A percentile compares a stretch with the other conserved stretches of the same genome.
phyloP scores from a whole-genome alignment of 2,113 vertebrate species.

The Pimephales promelas region DNA sequence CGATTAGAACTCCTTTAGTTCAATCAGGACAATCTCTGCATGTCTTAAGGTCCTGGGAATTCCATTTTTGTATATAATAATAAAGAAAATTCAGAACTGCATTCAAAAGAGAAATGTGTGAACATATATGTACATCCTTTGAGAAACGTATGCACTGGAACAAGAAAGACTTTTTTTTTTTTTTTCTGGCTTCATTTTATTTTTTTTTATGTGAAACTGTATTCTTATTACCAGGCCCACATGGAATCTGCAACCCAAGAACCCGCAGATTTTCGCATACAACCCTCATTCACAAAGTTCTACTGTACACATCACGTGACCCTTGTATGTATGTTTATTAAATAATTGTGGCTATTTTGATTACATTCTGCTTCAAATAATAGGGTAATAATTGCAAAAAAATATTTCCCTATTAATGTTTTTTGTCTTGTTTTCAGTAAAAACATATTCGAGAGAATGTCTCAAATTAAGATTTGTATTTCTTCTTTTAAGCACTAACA shows the following conservation, averaged over 20 bases:
- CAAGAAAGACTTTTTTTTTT: slow-evolving; percentile 77
- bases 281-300: slow-evolving; percentile 8
- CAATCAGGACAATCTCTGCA: slow-evolving; percentile 87
- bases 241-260: slow-evolving; percentile 5
- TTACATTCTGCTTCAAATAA: slow-evolving; percentile 13
- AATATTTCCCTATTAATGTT: neutral
- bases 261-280: neutral
- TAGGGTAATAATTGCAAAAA: neutral
- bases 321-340: slow-evolving; percentile 3
- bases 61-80: slow-evolving; percentile 90
- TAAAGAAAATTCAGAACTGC: slow-evolving; percentile 78
- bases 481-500: neutral
- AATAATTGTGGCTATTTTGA: slow-evolving; percentile 19
- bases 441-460: neutral
- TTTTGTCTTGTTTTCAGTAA: slow-evolving; percentile 1
- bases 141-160: slow-evolving; percentile 86
- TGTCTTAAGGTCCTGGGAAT: slow-evolving; percentile 86
- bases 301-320: slow-evolving; percentile 19
- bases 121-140: slow-evolving; percentile 95
- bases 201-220: slow-evolving; percentile 62
- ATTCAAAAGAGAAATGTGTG: slow-evolving; percentile 81
- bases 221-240: slow-evolving; percentile 27
- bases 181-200: slow-evolving; percentile 70
- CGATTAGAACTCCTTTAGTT: slow-evolving; percentile 82
- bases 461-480: neutral